phyloP scores from a whole-genome alignment of 2,888 invertebrate genomes.

The Coleophora deauratella region DNA sequence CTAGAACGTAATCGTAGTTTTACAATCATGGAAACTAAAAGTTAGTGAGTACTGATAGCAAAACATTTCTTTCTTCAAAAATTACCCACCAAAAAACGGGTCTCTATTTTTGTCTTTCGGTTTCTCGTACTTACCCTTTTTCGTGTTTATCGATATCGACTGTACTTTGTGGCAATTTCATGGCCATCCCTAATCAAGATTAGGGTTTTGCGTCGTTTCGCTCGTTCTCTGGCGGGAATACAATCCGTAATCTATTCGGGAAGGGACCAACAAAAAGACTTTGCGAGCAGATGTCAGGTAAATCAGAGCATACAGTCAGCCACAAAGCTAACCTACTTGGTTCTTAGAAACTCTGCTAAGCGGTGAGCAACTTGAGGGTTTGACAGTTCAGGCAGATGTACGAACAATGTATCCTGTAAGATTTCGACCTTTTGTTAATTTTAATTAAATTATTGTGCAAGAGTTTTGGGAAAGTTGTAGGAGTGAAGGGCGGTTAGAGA shows the following conservation, averaged over 20 bases:
- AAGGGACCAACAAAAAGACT: conserved; percentile 36
- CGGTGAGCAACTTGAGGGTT: background rate
- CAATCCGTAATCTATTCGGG: conserved; percentile 57
- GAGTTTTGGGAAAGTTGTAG: background rate
- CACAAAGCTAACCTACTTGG: background rate
- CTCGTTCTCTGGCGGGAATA: conserved; percentile 27
- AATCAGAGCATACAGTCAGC: conserved; percentile 38
- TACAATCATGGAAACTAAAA: too few relatives aligned
- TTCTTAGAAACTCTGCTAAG: background rate
- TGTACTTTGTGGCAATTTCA: background rate
- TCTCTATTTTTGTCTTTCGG: too few relatives aligned
- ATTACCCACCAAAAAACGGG: too few relatives aligned
- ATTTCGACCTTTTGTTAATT: conserved; percentile 36
- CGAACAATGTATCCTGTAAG: conserved; percentile 37
- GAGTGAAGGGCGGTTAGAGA: background rate
- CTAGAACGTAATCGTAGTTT: too few relatives aligned
- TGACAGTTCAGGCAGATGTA: conserved; percentile 44
- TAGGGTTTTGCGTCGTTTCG: conserved; percentile 40
- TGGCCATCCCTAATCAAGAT: conserved; percentile 40
- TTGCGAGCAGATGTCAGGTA: conserved; percentile 62
- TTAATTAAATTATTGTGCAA: conserved; percentile 47
- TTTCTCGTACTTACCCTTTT: too few relatives aligned
- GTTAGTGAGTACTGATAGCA: too few relatives aligned
- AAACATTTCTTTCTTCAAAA: too few relatives aligned
- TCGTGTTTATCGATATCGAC: conserved; percentile 17